Base-by-base conservation (phyloP, 2,888 invertebrate genomes). In the Nomada lathburiana region DNA sequence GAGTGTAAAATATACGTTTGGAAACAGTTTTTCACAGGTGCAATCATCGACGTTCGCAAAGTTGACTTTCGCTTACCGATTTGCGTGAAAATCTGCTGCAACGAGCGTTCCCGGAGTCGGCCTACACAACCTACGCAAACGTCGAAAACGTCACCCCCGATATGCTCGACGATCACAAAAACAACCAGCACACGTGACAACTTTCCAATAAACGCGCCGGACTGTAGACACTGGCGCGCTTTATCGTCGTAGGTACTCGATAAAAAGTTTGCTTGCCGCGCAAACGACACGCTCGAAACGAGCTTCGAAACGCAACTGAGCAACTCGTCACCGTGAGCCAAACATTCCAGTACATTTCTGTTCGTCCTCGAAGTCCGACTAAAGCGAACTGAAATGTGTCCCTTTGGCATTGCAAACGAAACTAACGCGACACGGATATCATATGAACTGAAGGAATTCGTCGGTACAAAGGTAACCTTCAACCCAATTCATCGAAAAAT, bases 231-330 rank as follows among this genome's bases (percentile, higher is more conserved):
- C 16, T 18, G 18, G 13, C 53, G n/a, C 42, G 63, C 20, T 64
- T 55, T n/a, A 55, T 44, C 63, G 44, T 47, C 26, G 3, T 13
- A n/a, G n/a, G 5, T 18, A 52, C 26, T 20, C 23, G 23, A 75
- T 59, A 42, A 60, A 68, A 60, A 75, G 36, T 50, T 68, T 20
- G 20, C 52, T 23, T n/a, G 57, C 4, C 50, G n/a, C 20, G 13
- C 1, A 29, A 71, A 64, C 63, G 67, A 69, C 26, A 23, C 47
- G 59, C 1, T 53, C 26, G 47, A 42, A 26, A 26, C 44, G 57
- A 20, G 36, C 16, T 26, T 20, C 57, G 57, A 60, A 47, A 26
- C 69, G 36, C 52, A 26, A 74, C 50, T 36, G 20, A 18, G 42
- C 57, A 55, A 47, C 73, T 50, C 2, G 29, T 47, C 23, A 42